These are phyloP conservation scores for Willowsia nigromaculata DNA, from an alignment of 2,888 invertebrate genomes.

Conservation along the genomic window DNA sequence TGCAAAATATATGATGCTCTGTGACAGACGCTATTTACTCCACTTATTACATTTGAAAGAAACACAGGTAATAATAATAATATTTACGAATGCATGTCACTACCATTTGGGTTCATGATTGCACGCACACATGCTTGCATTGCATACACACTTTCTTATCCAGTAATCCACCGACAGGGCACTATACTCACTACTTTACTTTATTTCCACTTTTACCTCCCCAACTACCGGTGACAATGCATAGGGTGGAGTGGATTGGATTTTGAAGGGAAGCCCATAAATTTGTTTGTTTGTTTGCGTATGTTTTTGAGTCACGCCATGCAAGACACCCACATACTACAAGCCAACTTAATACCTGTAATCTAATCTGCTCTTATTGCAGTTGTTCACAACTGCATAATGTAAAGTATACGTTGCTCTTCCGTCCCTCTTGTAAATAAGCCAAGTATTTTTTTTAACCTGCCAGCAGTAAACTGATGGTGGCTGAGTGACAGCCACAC, in stretches of 20 bases:
- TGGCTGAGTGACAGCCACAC: background rate
- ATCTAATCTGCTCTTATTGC: background rate
- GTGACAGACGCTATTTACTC: background rate
- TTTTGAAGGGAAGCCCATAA: conserved; percentile 4
- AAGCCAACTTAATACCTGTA: no score
- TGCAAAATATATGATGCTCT: background rate
- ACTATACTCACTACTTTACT: background rate
- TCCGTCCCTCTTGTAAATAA: no score
- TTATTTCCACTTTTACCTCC: background rate
- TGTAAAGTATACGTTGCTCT: no score
- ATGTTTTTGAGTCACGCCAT: conserved; percentile 41
- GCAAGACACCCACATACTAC: background rate
- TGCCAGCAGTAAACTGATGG: no score
- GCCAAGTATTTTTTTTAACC: no score
- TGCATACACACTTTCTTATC: background rate
- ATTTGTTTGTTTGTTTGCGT: conserved; percentile 29
- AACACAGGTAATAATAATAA: no score
- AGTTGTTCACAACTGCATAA: no score
- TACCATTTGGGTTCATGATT: background rate
- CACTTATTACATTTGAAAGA: background rate
- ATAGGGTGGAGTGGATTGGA: conserved; percentile 17
- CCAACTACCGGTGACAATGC: conserved; percentile 17
- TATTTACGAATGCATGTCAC: conserved; percentile 7
- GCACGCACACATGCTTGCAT: conserved; percentile 20
- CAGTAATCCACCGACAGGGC: background rate